These are phyloP conservation scores for Augochlorella aurata DNA, from an alignment of 2,888 invertebrate species.

Conservation along the genomic window DNA sequence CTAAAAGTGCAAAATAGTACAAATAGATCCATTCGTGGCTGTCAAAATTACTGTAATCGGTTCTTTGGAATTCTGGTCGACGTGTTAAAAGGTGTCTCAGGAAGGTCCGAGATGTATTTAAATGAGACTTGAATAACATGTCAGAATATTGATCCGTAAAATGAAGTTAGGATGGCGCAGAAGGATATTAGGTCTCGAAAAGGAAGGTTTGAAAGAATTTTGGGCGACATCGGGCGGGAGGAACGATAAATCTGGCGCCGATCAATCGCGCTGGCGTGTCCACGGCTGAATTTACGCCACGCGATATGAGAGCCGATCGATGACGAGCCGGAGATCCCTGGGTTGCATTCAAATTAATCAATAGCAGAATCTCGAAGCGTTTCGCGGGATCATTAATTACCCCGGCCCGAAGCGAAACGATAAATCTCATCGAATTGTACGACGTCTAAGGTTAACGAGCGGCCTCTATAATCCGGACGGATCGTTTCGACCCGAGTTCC, in stretches of 20 bases:
- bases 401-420: slow-evolving; percentile 5
- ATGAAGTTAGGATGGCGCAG: not conserved
- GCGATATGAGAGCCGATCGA: slow-evolving; percentile 6
- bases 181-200: not conserved
- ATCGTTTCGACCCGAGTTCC: slow-evolving; percentile 26
- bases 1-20: too few species aligned
- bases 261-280: not conserved
- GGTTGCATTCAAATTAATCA: slow-evolving; percentile 17
- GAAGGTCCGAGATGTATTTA: too few species aligned
- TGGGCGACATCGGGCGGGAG: not conserved
- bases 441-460: slow-evolving; percentile 22
- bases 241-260: slow-evolving; percentile 3
- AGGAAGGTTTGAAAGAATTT: not conserved
- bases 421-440: slow-evolving; percentile 10
- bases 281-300: not conserved
- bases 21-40: too few species aligned
- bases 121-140: too few species aligned
- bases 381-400: slow-evolving; percentile 6
- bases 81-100: too few species aligned
- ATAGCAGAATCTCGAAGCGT: slow-evolving; percentile 5
- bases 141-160: not conserved
- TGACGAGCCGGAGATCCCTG: not conserved
- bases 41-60: too few species aligned
- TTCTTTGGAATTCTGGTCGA: too few species aligned
- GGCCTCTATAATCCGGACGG: slow-evolving; percentile 21